A percentile compares a stretch with the other conserved stretches of the same genome.
Evolutionary conservation across 2,113 vertebrate species (phyloP).

Genomic region (Anhinga rufa): DNA sequence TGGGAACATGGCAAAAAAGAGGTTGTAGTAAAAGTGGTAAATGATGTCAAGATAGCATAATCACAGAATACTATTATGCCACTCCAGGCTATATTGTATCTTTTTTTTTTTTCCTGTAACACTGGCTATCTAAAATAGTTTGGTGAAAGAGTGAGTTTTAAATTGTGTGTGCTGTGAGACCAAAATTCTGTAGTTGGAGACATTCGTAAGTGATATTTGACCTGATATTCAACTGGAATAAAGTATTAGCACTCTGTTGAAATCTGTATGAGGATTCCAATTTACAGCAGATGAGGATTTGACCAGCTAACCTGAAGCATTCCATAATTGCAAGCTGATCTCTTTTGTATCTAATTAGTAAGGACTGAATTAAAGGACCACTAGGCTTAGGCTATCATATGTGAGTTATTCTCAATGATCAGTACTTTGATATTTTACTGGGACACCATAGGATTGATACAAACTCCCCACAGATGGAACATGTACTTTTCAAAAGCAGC

Average conservation of each 20-base stretch:
- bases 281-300: not conserved
- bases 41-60: not conserved
- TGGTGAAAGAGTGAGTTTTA: not conserved
- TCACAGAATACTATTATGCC: not conserved
- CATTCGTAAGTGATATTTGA: not conserved
- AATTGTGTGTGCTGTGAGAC: not conserved
- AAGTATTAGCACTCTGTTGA: not conserved
- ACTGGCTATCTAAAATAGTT: not conserved
- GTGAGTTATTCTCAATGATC: not conserved
- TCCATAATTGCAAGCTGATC: not conserved
- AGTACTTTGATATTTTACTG: not conserved
- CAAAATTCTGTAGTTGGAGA: not conserved
- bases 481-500: not conserved
- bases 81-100: not conserved
- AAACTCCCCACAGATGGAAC: not conserved
- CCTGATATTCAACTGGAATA: not conserved
- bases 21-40: constrained; percentile 42
- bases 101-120: not conserved
- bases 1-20: constrained; percentile 47
- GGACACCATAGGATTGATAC: not conserved
- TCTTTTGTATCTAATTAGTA: not conserved
- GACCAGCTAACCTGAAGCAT: not conserved
- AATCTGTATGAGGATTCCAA: not conserved
- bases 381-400: not conserved
- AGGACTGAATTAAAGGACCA: not conserved